Evolutionary conservation across 2,888 invertebrate genomes (phyloP).

Genomic region (Eupithecia insigniata): DNA sequence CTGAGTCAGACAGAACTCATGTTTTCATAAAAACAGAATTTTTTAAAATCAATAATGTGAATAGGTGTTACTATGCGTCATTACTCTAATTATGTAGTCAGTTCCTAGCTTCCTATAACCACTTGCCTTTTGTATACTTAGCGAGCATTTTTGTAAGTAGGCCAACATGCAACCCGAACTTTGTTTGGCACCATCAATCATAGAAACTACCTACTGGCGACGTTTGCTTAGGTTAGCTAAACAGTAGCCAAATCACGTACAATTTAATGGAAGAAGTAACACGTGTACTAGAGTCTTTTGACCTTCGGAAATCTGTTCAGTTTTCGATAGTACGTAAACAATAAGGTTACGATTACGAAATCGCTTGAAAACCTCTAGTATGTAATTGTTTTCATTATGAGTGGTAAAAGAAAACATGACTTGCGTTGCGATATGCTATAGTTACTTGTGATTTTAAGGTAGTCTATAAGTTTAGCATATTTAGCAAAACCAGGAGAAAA

Average conservation of each 20-base stretch:
- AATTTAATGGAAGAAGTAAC: conserved; percentile 26
- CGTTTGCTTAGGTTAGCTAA: conserved; percentile 33
- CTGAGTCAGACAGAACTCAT: no score
- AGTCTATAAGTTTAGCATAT: not conserved
- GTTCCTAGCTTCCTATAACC: not conserved
- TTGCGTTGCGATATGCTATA: not conserved
- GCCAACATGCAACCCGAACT: conserved; percentile 51
- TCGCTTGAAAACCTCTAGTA: not conserved
- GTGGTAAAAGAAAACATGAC: not conserved
- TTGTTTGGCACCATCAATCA: conserved; percentile 59
- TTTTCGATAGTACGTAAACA: not conserved
- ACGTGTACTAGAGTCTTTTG: conserved; percentile 21
- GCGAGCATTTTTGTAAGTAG: conserved; percentile 27
- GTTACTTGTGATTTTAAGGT: not conserved
- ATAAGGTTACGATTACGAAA: not conserved
- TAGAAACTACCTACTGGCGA: conserved; percentile 25
- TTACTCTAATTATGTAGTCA: not conserved
- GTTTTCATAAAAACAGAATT: not conserved
- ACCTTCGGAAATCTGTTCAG: conserved; percentile 15
- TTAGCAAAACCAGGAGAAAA: not conserved
- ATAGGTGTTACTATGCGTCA: not conserved
- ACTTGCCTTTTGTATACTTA: not conserved
- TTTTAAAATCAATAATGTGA: not conserved
- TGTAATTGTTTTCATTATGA: not conserved
- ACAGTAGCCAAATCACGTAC: conserved; percentile 36